phyloP scores from a whole-genome alignment of 2,113 vertebrate genomes.

The Rostratula benghalensis region DNA sequence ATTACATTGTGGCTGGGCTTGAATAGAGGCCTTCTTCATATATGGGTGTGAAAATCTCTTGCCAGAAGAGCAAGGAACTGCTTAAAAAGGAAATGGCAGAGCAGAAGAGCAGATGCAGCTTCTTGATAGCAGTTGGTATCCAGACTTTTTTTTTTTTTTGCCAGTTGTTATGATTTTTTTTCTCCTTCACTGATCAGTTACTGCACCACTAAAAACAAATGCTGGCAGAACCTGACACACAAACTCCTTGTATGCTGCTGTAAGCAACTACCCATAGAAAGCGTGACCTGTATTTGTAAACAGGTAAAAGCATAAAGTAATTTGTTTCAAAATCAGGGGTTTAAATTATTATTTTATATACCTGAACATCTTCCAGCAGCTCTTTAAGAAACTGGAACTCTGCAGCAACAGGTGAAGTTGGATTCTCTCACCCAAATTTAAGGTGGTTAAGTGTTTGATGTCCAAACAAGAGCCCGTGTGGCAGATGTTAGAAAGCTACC shows the following conservation, averaged over 20 bases:
- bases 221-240: not conserved
- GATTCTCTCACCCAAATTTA: not conserved
- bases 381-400: not conserved
- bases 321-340: not conserved
- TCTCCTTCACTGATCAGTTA: not conserved
- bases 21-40: not conserved
- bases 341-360: not conserved
- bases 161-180: not conserved
- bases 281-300: not conserved
- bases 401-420: not conserved
- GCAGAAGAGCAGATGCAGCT: not conserved
- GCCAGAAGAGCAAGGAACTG: not conserved
- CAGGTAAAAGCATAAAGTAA: not conserved
- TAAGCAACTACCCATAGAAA: not conserved
- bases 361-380: not conserved
- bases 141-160: not conserved
- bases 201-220: not conserved
- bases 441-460: not conserved
- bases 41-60: not conserved
- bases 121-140: not conserved
- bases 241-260: rapidly evolving
- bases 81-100: not conserved
- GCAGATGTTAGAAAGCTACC: not conserved
- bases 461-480: not conserved
- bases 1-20: not conserved